Evolutionary conservation across 2,113 vertebrate species (phyloP).

Genomic region (Periophthalmodon schlosseri): DNA sequence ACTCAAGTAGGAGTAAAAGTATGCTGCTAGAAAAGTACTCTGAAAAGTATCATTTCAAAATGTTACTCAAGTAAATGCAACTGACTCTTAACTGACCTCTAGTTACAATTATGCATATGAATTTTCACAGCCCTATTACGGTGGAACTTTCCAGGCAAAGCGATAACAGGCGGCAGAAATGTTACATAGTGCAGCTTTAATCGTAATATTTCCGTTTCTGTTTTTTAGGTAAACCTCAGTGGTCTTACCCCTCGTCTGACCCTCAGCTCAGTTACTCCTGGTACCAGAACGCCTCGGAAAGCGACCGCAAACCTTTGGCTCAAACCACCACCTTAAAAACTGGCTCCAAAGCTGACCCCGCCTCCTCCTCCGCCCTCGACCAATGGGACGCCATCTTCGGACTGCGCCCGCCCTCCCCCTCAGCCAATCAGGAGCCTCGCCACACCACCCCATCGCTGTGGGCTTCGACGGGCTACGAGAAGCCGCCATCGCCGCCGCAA

Average conservation of each 20-base stretch:
- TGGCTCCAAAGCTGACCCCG: conserved; percentile 79
- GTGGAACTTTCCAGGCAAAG: too few species aligned
- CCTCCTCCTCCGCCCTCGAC: conserved; percentile 62
- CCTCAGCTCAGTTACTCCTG: conserved; percentile 84
- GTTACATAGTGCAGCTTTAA: too few species aligned
- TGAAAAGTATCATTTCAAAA: too few species aligned
- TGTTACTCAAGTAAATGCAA: too few species aligned
- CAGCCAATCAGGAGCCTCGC: conserved; percentile 75
- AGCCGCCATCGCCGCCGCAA: conserved; percentile 45
- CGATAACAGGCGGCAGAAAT: too few species aligned
- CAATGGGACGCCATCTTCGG: conserved; percentile 84
- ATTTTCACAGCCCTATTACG: too few species aligned
- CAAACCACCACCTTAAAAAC: conserved; percentile 80
- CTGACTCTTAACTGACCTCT: too few species aligned
- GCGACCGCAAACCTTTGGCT: conserved; percentile 78
- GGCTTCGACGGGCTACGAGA: conserved; percentile 31
- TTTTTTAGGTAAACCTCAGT: too few species aligned
- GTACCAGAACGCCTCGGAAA: conserved; percentile 86
- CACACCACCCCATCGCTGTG: conserved; percentile 73
- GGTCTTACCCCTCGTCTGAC: conserved; percentile 12
- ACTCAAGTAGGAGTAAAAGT: too few species aligned
- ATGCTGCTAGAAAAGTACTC: too few species aligned
- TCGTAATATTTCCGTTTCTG: too few species aligned
- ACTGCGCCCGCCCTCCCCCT: conserved; percentile 81
- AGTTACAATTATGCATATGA: too few species aligned